Conservation (phyloP, 2,113 vertebrate genomes). For the Sus scrofa region T2T-Sscrofa CM000814.6:48556501-48557000, state of each 20-base stretch:
- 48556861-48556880: neutral
- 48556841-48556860: neutral
- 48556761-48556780: too few relatives aligned
- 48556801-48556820: fast-evolving
- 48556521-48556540: neutral
- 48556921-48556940: neutral
- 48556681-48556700: too few relatives aligned
- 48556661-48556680: too few relatives aligned
- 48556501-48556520: neutral
- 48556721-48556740: neutral
- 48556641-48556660: neutral
- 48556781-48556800: too few relatives aligned
- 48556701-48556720: neutral
- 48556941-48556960: neutral
- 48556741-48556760: neutral
- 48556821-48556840: too few relatives aligned
- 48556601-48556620: neutral
- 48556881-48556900: fast-evolving
- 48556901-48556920: too few relatives aligned
- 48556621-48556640: neutral
- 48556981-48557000: neutral
- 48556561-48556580: neutral
- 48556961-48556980: neutral
- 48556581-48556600: neutral
- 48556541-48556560: neutral